These are phyloP conservation scores for Tricholauxania praeusta DNA, from an alignment of 2,888 invertebrate genomes.

Conservation along the genomic window DNA sequence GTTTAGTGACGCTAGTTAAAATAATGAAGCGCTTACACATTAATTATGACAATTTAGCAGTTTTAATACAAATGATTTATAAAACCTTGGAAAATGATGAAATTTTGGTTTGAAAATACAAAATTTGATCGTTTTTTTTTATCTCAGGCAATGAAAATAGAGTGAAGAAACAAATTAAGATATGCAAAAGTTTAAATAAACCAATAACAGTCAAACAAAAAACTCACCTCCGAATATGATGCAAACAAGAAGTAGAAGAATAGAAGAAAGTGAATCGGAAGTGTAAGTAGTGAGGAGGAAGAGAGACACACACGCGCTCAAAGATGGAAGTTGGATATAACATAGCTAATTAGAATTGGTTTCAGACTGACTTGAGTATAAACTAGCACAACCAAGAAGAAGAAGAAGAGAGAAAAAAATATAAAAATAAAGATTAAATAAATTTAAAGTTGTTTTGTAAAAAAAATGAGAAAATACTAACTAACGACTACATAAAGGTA, in stretches of 20 bases:
- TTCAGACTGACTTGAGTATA: conserved; percentile 60
- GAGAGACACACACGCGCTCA: conserved; percentile 24
- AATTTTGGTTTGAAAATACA: no score
- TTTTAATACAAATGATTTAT: no score
- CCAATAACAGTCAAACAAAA: conserved; percentile 44
- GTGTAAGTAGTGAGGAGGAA: conserved; percentile 6
- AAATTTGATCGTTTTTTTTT: no score
- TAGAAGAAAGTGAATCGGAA: conserved; percentile 27
- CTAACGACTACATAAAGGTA: no score
- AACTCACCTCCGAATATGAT: conserved; percentile 54
- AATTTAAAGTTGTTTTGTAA: not conserved
- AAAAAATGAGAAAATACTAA: not conserved
- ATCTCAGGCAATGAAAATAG: no score
- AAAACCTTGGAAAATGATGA: no score
- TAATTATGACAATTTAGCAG: no score
- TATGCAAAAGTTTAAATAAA: conserved; percentile 24
- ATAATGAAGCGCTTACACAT: no score
- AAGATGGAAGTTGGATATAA: conserved; percentile 21
- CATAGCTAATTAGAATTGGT: conserved; percentile 53
- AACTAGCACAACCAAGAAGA: conserved; percentile 49
- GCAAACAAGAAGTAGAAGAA: conserved; percentile 46
- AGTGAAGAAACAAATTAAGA: no score
- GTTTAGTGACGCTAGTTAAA: no score
- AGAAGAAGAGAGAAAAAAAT: conserved; percentile 45
- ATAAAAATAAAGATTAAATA: not conserved